Evolutionary conservation across 1,140 invertebrate species (phyloP).

Genomic region (Trichonephila clavata): DNA sequence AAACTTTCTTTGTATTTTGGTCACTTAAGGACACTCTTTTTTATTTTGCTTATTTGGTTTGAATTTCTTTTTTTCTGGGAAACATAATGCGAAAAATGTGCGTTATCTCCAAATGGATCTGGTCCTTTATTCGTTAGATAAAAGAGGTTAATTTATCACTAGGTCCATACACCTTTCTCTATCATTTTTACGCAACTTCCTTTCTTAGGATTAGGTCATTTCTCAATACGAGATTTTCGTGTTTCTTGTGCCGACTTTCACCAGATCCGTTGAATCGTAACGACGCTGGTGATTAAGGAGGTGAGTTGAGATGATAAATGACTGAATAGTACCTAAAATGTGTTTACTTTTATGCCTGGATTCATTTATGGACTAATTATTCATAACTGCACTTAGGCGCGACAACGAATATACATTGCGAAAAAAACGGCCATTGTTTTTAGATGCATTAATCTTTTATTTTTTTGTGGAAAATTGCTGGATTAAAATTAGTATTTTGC

Average conservation of each 20-base stretch:
- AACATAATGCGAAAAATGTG: slow-evolving; percentile 55
- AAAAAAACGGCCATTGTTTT: no score
- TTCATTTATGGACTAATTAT: neutral
- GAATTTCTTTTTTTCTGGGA: slow-evolving; percentile 37
- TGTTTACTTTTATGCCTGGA: neutral
- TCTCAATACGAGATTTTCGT: slow-evolving; percentile 55
- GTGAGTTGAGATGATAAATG: slow-evolving; percentile 19
- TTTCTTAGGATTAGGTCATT: slow-evolving; percentile 38
- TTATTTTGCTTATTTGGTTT: neutral
- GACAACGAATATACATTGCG: no score
- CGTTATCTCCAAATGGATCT: slow-evolving; percentile 69
- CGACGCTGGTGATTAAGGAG: slow-evolving; percentile 32
- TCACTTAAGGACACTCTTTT: slow-evolving; percentile 44
- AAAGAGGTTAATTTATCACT: slow-evolving; percentile 69
- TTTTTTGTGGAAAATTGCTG: no score
- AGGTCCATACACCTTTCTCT: slow-evolving; percentile 45
- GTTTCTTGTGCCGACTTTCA: slow-evolving; percentile 47
- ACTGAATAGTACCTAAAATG: neutral
- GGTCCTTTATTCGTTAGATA: slow-evolving; percentile 54
- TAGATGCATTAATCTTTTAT: no score
- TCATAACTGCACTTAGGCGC: neutral
- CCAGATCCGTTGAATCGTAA: slow-evolving; percentile 35
- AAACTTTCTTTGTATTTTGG: slow-evolving; percentile 58
- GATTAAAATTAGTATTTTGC: no score
- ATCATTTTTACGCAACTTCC: neutral